These are phyloP conservation scores for Darevskia mixta DNA, from an alignment of 2,797 vertebrate genomes.

Conservation along the genomic window DNA sequence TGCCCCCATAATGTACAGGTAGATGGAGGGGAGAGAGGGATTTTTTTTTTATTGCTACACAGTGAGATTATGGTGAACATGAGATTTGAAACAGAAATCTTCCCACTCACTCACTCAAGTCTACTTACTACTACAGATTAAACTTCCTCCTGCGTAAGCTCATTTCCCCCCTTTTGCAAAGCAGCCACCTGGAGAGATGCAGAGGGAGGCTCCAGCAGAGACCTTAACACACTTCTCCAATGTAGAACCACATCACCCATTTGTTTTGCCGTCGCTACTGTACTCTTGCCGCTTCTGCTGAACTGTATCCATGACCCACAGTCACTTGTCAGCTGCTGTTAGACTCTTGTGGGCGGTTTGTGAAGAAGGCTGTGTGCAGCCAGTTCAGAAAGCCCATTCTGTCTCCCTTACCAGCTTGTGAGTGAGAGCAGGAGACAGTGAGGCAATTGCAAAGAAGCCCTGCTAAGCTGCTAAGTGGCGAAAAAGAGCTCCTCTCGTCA, in stretches of 20 bases:
- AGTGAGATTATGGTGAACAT: not conserved
- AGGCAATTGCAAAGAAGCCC: not conserved
- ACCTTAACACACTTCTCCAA: not conserved
- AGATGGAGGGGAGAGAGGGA: not conserved
- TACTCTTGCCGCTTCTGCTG: not conserved
- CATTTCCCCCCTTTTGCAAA: not conserved
- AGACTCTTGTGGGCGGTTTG: not conserved
- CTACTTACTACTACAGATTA: not conserved
- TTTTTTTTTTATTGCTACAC: no score
- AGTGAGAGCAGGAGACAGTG: not conserved
- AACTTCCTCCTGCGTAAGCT: not conserved
- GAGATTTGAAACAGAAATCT: no score
- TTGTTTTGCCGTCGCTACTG: not conserved
- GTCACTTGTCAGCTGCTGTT: slow-evolving; percentile 14
- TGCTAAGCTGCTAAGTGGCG: not conserved
- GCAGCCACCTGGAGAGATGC: not conserved
- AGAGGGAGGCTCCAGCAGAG: not conserved
- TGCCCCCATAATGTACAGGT: not conserved
- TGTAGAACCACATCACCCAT: not conserved
- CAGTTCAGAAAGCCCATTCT: not conserved
- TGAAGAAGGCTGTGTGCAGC: not conserved
- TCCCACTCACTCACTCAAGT: no score
- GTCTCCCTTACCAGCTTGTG: not conserved
- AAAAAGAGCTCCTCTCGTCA: not conserved
- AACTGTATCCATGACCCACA: slow-evolving; percentile 20